Evolutionary conservation across 2,888 invertebrate species (phyloP).

Genomic region (Drosophila ezoana): DNA sequence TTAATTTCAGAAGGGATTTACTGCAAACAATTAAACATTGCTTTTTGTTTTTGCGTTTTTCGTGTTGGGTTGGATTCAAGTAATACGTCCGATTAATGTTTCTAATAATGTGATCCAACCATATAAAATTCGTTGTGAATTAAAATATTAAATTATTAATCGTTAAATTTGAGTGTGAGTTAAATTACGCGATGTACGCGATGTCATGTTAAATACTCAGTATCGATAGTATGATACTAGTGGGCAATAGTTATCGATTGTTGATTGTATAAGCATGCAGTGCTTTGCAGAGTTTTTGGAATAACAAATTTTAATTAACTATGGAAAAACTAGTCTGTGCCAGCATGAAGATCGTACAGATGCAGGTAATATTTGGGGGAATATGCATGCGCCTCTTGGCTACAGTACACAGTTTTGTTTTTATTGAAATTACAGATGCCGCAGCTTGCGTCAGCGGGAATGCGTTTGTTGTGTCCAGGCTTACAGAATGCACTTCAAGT

Average conservation of each 20-base stretch:
- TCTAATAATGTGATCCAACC: constrained; percentile 2
- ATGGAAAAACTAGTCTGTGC: constrained; percentile 51
- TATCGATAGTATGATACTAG: constrained; percentile 13
- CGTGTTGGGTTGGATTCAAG: constrained; percentile 19
- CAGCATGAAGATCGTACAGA: constrained; percentile 39
- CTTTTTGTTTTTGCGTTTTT: constrained; percentile 15
- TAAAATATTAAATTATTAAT: background rate
- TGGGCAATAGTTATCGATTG: constrained; percentile 41
- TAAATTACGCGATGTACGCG: background rate
- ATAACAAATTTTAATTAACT: background rate
- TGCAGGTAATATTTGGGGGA: constrained; percentile 35
- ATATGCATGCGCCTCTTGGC: fast-evolving
- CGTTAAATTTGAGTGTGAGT: background rate
- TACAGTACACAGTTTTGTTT: background rate
- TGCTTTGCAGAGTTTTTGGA: background rate
- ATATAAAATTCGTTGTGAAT: constrained; percentile 29
- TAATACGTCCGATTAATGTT: constrained; percentile 10
- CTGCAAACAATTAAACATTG: background rate
- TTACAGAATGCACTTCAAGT: constrained; percentile 67
- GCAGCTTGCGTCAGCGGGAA: constrained; percentile 50
- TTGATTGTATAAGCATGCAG: constrained; percentile 56
- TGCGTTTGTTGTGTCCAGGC: constrained; percentile 66
- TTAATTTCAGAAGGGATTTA: constrained; percentile 22
- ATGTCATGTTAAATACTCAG: background rate
- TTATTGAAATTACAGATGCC: constrained; percentile 54